Evolutionary conservation across 2,888 invertebrate genomes (phyloP), one percentile per base, ranked within the genome.

Genomic region (Azorinus chamasolen): DNA sequence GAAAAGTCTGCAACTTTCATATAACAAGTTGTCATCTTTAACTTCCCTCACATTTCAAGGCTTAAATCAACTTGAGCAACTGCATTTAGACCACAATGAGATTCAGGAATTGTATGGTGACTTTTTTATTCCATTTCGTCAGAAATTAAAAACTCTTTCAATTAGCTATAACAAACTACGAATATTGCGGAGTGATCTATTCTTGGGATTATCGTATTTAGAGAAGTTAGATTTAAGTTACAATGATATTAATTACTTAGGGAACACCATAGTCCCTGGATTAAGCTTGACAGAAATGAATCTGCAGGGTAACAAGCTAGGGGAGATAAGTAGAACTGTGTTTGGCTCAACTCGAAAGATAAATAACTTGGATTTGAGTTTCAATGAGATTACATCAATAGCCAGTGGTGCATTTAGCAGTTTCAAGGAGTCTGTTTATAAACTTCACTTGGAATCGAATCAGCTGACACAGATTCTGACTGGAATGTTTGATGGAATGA

Each of bases 401-500:
- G 59, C 64, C 25, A 81, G 82, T 3, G 84, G 85, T 18, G 83
- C 87, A 10, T 88, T 89, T 73, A 83, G 86, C 51, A 87, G 84
- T 70, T 84, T 88, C 53, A 61, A 80, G 20, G 85, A 87, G 43
- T 81, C 79, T 32, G 71, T 86, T n/a, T 85, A 84, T 63, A 69
- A 79, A 12, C 51, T 89, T 10, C 65, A 84, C 43, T 46, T 88
- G 10, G 43, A 73, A 6, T 75, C 63, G 3, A 86, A 86, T 43
- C 32, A 64, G 22, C 57, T 86, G 37, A 70, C 53, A n/a, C 66
- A 74, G 41, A 51, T 89, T 10, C 69, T 86, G 54, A 64, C 68
- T 27, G 89, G 87, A 25, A 79, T 85, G 77, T 84, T 89, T 55
- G 72, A 85, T 10, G 84, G 85, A 43, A 88, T 89, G 89, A 71